Conservation (phyloP, 2,113 vertebrate genomes). For the Alethe diademata region DNA sequence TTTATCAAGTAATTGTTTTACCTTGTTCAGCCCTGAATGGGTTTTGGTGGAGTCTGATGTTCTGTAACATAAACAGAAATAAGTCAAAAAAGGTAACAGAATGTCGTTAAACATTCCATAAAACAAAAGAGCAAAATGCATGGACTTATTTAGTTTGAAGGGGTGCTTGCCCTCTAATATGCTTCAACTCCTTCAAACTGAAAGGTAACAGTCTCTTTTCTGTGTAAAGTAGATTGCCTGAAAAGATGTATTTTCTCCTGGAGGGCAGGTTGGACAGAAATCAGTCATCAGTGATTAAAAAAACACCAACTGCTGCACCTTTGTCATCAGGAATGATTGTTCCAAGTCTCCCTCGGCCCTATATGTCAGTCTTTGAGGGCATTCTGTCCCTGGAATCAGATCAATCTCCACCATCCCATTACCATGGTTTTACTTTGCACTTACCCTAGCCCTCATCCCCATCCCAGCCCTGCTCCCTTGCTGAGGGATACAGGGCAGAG, state of each 20-base stretch:
- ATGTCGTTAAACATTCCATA: background rate
- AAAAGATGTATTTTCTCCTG: background rate
- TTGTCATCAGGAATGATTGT: background rate
- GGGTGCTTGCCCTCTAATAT: background rate
- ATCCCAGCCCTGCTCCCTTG: background rate
- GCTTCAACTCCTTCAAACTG: background rate
- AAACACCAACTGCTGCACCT: background rate
- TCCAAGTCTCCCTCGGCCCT: background rate
- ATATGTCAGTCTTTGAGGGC: background rate
- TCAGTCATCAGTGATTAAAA: background rate
- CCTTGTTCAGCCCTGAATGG: background rate
- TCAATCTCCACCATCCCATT: background rate
- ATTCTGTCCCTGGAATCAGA: background rate
- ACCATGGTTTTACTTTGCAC: accelerated
- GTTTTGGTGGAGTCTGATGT: background rate
- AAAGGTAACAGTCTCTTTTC: background rate
- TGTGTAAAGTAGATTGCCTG: background rate
- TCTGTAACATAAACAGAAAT: background rate
- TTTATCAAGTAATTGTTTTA: background rate
- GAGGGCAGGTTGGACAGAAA: background rate
- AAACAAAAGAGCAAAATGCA: background rate
- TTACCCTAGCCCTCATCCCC: accelerated
- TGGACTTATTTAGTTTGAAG: background rate
- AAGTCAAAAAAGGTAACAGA: background rate
- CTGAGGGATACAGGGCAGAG: background rate